Base-by-base conservation (phyloP, 2,113 vertebrate species). In the Rhodinocichla rosea region DNA sequence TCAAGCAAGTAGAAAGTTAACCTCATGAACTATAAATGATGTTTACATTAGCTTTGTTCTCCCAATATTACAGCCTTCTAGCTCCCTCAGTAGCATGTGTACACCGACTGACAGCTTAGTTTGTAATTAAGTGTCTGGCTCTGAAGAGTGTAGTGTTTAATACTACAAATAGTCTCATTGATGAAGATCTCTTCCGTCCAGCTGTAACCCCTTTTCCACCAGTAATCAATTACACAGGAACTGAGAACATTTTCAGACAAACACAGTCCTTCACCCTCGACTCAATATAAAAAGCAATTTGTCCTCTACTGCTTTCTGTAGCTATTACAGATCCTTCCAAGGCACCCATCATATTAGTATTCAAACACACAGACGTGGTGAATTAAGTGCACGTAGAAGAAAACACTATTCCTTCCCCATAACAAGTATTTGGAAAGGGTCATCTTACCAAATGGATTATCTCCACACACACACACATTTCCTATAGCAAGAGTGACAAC, bases 41-140 rank as follows among this genome's bases (percentile, higher is more conserved):
- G 79, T 78, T 95, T 93, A 90, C 56, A 55, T 83, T 88, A 92
- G 71, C 33, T 94, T 77, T 85, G 39, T 67, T 70, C 75, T 94
- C 35, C 80, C 75, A 73, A 0, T 63, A 74, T 59, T 50, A 84
- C 40, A 74, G 79, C 35, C 42, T 77, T 80, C 78, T 65, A 63
- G 28, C 60, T 93, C 49, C 71, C 26, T 18, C 74, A 85, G 37
- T 13, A 91, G 30, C 12, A 63, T 1, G 8, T 7, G 16, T 3
- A 67, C 71, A 86, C 23, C 0, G 0, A 67, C 42, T 40, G 87
- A 70, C 63, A 91, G 69, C 62, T 60, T 71, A 42, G 30, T 55
- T 83, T 78, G 59, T 80, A 74, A 69, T 27, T 35, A 83, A 78
- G 39, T 16, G 47, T 37, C 64, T 63, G 47, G 59, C 64, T 90